These are phyloP conservation scores for Drosophila pseudoananassae DNA, from an alignment of 1,140 invertebrate genomes.

Conservation along the genomic window DNA sequence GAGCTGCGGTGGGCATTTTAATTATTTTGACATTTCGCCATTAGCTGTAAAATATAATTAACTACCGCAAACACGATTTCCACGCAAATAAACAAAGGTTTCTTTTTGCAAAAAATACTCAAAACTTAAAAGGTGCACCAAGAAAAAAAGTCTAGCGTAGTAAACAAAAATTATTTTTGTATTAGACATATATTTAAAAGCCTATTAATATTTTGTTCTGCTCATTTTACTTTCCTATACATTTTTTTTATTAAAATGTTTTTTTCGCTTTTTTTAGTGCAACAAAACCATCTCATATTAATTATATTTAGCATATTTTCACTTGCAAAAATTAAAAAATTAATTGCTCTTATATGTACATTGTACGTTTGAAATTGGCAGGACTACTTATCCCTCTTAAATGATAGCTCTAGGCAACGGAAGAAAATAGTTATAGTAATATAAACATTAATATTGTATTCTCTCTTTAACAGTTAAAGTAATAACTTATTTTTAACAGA, in stretches of 20 bases:
- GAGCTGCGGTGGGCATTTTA: slow-evolving; percentile 57
- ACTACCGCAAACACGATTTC: slow-evolving; percentile 74
- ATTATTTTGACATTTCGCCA: slow-evolving; percentile 81
- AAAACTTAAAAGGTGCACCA: slow-evolving; percentile 2
- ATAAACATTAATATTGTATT: too few species aligned
- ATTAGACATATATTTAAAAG: slow-evolving; percentile 2
- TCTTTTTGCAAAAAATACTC: slow-evolving; percentile 11
- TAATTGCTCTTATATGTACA: slow-evolving; percentile 66
- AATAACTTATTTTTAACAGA: too few species aligned
- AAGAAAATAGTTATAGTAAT: too few species aligned
- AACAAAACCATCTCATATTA: slow-evolving; percentile 49
- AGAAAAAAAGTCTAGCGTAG: slow-evolving; percentile 9
- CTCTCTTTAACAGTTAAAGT: too few species aligned
- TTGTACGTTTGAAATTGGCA: slow-evolving; percentile 1
- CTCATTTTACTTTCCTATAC: too few species aligned
- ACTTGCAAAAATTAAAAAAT: slow-evolving; percentile 60
- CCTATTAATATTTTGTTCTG: too few species aligned
- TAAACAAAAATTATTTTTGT: not conserved
- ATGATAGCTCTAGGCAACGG: too few species aligned
- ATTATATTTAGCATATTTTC: slow-evolving; percentile 60
- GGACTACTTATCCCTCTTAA: not conserved
- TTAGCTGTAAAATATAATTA: slow-evolving; percentile 81
- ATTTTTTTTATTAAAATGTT: too few species aligned
- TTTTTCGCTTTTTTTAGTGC: slow-evolving; percentile 5
- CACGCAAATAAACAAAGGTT: slow-evolving; percentile 67